Base-by-base conservation (phyloP, 2,797 vertebrate species). In the Gallinago solitaria region DNA sequence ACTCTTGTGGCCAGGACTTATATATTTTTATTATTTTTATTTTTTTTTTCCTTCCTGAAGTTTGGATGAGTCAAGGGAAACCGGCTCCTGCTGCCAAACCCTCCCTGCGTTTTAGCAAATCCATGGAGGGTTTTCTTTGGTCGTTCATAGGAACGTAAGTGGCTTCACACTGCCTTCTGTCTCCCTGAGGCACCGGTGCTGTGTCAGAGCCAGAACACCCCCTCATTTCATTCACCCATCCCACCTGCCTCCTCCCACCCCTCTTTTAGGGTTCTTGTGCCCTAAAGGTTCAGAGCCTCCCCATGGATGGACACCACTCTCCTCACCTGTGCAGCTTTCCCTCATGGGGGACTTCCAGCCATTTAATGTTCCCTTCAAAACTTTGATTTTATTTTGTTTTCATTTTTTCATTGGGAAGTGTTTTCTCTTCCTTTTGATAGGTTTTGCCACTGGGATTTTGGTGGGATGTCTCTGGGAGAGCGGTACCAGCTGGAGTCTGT, bases 271-370 rank as follows among this genome's bases (percentile, higher is more conserved):
- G 35, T 75, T 68, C 43, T 50, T 45, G 17, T 18, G 43, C 43
- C 18, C 41, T 41, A 39, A 39, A 39, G 37, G 37, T 45, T 45
- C 43, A 45, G 45, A 59, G 60, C n/a, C 21, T 47, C 10, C 17
- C 48, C 1, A 0, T 20, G 74, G 73, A 16, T 35, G 39, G 35
- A 13, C 35, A 6, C 9, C 4, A 12, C 23, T 24, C 32, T 11
- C 48, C 8, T 4, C 9, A 20, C 27, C 51, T 74, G 11, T 25
- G 21, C 47, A 45, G 23, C 15, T 32, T 63, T 19, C 28, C 33
- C 33, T 2, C 1, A 3, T 1, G 24, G 45, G n/a, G 33, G 60
- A 5, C 28, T 83, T 82, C 33, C 69, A 68, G 23, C 35, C 20
- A 6, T 65, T 74, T 51, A 8, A 11, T 5, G 21, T n/a, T 32